phyloP scores from a whole-genome alignment of 2,113 vertebrate genomes.

The Ifrita kowaldi region DNA sequence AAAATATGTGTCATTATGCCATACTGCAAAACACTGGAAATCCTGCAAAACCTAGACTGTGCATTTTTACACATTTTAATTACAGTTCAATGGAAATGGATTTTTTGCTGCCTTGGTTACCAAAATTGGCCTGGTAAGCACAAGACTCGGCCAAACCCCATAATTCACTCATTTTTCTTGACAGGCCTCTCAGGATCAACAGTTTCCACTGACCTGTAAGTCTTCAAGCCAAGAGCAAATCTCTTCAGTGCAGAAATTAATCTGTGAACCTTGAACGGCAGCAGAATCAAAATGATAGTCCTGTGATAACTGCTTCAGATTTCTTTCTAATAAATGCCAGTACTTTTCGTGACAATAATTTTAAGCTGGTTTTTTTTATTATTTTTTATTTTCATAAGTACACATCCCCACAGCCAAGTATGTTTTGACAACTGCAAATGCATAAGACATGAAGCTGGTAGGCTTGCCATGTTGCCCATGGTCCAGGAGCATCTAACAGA shows the following conservation, averaged over 20 bases:
- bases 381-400: neutral
- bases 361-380: neutral
- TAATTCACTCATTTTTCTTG: conserved; percentile 54
- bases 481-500: neutral
- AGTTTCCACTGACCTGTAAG: conserved; percentile 63
- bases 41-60: neutral
- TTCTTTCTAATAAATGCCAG: neutral
- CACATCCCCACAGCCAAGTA: neutral
- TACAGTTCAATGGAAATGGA: conserved; percentile 12
- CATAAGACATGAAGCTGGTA: neutral
- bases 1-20: neutral
- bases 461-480: neutral
- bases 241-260: conserved; percentile 7
- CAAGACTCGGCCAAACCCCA: conserved; percentile 16
- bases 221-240: neutral
- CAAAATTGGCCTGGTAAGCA: conserved; percentile 32
- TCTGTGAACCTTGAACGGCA: neutral
- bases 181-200: conserved; percentile 43
- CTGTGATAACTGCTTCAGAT: neutral
- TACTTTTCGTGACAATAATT: neutral
- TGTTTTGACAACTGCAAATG: neutral
- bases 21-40: neutral
- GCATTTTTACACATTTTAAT: conserved; percentile 24
- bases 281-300: neutral
- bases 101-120: conserved; percentile 47